Evolutionary conservation across 2,888 invertebrate genomes (phyloP), one percentile per base, ranked within the genome.

Genomic region (Nomada fabriciana): DNA sequence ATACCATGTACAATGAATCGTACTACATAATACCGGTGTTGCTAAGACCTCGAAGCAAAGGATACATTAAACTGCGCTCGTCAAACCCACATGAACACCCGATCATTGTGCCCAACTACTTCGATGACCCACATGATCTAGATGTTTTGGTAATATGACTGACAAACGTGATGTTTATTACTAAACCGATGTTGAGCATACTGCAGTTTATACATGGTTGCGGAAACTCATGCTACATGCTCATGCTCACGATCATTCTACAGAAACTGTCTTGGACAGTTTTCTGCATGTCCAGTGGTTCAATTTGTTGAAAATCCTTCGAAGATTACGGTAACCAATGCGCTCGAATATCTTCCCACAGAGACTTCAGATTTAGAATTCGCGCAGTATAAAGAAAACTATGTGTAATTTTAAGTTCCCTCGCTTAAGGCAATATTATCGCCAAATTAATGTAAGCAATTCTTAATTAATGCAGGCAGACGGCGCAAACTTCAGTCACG

Each of bases 21-120:
- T 83, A 74, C 5, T 10, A 18, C 2, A 52, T 60, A 2, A 1
- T 69, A 0, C 80, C 87, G 9, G 0, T 78, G 9, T 47, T 87
- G 13, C 20, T 84, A 10, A 76, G 82, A 52, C 86, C 86, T 7
- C 70, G 72, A 7, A 86, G 86, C 61, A 80, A 67, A 55, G 86
- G 86, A 25, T 95, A 94, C 85, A 91, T 98, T 18, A 94, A 95
- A 86, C 94, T 99, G 1, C 95, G 94, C 86, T 96, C 97, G 64
- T 94, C 94, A 0, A 95, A 97, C 91, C 97, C 98, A 0, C 94
- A 95, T 73, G 95, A 96, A 0, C 96, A 97, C 86, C 98, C 98
- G 0, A 93, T 96, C n/a, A 98, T 99, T 79, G 96, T 97, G 93
- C 97, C 99, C 0, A 98, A 98, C 93, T 99, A 99, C 93, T 97